A percentile compares a stretch with the other conserved stretches of the same genome.
Conservation (phyloP, 2,888 invertebrate species). For the Gymnoscelis rufifasciata region DNA sequence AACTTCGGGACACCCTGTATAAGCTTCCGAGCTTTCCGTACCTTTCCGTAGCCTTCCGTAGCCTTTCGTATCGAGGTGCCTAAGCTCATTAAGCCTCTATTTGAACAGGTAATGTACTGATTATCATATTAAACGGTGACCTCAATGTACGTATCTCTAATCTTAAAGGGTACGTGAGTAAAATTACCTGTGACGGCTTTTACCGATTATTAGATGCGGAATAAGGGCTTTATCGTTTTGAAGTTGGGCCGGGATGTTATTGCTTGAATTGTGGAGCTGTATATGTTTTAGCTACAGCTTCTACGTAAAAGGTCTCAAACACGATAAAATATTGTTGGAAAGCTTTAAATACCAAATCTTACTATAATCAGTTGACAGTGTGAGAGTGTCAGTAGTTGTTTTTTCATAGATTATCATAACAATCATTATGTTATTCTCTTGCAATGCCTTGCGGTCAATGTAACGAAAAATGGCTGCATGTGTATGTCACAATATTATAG, state of each 20-base stretch:
- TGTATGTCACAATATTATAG: no score
- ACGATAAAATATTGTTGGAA: no score
- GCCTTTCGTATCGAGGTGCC: constrained; percentile 3
- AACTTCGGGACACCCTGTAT: background rate
- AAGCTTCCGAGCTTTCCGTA: background rate
- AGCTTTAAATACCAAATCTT: no score
- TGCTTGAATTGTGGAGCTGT: no score
- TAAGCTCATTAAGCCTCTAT: constrained; percentile 50
- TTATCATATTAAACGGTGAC: constrained; percentile 64
- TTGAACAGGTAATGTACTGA: constrained; percentile 57
- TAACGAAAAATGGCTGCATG: no score
- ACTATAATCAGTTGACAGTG: no score
- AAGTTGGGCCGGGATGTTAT: background rate
- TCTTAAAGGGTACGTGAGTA: constrained; percentile 16
- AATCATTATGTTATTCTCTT: no score
- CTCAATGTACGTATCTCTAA: constrained; percentile 36
- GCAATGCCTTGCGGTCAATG: no score
- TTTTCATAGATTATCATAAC: no score
- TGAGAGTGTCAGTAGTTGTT: no score
- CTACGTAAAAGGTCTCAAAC: no score
- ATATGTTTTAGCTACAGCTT: no score
- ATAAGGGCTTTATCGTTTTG: constrained; percentile 1
- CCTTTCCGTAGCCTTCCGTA: constrained; percentile 4
- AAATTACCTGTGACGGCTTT: constrained; percentile 13
- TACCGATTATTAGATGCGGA: constrained; percentile 5